Base-by-base conservation (phyloP, 2,888 invertebrate species). In the Thereva nobilitata region DNA sequence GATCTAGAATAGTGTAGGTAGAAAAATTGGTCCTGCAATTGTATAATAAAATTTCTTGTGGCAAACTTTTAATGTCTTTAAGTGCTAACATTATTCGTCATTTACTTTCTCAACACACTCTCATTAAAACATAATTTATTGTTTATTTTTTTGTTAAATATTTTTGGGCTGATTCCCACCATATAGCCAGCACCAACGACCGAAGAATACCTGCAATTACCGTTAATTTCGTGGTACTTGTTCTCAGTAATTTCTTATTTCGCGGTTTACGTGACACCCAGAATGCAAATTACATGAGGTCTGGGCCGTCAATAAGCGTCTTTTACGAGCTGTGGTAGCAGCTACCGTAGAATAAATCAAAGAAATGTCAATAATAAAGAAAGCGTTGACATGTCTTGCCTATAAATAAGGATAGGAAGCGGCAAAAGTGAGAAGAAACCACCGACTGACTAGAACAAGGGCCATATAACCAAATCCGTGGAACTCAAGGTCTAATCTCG, bases 291-390 rank as follows among this genome's bases (percentile, higher is more conserved):
- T 53, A 40, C n/a, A n/a, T 40, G 38, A 38, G 10, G n/a, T 53
- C 9, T 34, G 53, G 37, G 38, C 38, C 53, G 53, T 4, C 53
- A 23, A n/a, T 38, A 38, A n/a, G 53, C 10, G 53, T 9, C 38
- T 35, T n/a, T 37, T 52, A 52, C 37, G 53, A 40, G 38, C 7
- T 1, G 35, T 10, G 38, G 53, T 3, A 53, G 53, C 38, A 40
- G 38, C 53, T 38, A 38, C 53, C 37, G 38, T 53, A 10, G 38
- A 9, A 53, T 53, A 53, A 53, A 53, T 53, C 53, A 53, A 53
- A 53, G 53, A 53, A 38, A 53, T 40, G 53, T 37, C 53, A 53
- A 53, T 53, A 53, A 38, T 53, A 53, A 53, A 37, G 53, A 53
- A 53, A 53, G 53, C 53, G 37, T 10, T 53, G 53, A 53, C 53